phyloP scores from a whole-genome alignment of 2,113 vertebrate species.

The Rhinoptilus africanus region DNA sequence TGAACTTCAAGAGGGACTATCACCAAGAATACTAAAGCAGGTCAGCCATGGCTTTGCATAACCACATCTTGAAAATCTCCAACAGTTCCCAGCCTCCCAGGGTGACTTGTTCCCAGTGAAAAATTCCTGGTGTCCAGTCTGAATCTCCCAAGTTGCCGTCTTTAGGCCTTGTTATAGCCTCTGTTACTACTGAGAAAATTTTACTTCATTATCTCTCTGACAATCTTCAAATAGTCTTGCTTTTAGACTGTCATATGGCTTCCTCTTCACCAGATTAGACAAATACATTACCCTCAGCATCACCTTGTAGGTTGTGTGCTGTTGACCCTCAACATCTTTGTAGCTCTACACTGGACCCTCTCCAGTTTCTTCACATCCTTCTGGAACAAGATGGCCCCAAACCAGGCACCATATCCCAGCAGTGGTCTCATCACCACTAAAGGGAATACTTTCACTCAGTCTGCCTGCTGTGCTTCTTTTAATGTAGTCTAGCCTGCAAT shows the following conservation, averaged over 20 bases:
- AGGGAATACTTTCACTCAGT: background rate
- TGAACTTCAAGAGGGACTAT: background rate
- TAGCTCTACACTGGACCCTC: background rate
- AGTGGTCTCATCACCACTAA: background rate
- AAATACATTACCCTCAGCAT: background rate
- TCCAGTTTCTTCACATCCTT: background rate
- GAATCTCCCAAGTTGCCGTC: background rate
- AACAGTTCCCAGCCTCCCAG: background rate
- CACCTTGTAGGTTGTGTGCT: background rate
- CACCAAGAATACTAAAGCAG: background rate
- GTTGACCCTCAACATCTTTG: background rate
- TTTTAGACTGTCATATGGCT: background rate
- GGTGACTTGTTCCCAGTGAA: background rate
- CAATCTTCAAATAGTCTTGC: background rate
- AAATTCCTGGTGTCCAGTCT: background rate
- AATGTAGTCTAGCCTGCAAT: background rate
- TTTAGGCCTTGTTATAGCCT: background rate
- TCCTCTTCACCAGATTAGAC: background rate
- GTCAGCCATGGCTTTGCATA: background rate
- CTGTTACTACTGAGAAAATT: background rate
- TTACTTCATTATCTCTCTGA: background rate
- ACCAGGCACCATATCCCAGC: background rate
- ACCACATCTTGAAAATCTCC: background rate
- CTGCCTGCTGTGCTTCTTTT: background rate
- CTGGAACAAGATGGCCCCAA: background rate